Evolutionary conservation across 1,140 invertebrate genomes (phyloP).

Genomic region (Pygmarrhopalites habei): DNA sequence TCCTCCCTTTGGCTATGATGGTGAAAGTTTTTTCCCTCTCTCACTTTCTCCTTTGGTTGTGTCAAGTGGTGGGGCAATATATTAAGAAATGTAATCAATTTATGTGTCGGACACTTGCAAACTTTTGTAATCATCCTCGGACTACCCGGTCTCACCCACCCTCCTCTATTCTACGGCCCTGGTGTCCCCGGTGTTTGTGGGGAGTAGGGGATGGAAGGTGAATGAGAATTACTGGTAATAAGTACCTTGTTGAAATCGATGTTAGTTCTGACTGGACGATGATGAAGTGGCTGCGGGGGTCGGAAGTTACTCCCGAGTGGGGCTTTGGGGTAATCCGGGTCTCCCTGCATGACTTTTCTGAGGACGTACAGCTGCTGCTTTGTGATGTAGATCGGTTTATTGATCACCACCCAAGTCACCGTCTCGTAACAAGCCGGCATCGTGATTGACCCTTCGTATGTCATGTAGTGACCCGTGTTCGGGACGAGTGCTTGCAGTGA

Average conservation of each 20-base stretch:
- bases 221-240: constrained; percentile 2
- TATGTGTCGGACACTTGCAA: constrained; percentile 10
- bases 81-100: constrained; percentile 16
- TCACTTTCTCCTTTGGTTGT: no score
- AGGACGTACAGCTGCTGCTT: constrained; percentile 66
- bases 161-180: no score
- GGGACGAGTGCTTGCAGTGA: constrained; percentile 75
- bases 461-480: constrained; percentile 84
- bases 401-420: constrained; percentile 89
- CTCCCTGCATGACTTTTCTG: constrained; percentile 37
- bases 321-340: constrained; percentile 68
- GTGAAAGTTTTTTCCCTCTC: no score
- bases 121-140: constrained; percentile 16
- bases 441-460: constrained; percentile 96
- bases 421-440: constrained; percentile 90
- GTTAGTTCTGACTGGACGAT: constrained; percentile 89
- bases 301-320: constrained; percentile 89
- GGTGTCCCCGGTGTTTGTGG: no score
- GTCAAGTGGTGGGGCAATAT: no score
- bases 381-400: constrained; percentile 92
- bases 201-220: not conserved
- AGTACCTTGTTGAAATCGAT: constrained; percentile 51
- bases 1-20: no score
- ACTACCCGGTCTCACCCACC: no score
- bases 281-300: constrained; percentile 78